phyloP scores from a whole-genome alignment of 2,888 invertebrate species.

The Liposcelis brunnea region DNA sequence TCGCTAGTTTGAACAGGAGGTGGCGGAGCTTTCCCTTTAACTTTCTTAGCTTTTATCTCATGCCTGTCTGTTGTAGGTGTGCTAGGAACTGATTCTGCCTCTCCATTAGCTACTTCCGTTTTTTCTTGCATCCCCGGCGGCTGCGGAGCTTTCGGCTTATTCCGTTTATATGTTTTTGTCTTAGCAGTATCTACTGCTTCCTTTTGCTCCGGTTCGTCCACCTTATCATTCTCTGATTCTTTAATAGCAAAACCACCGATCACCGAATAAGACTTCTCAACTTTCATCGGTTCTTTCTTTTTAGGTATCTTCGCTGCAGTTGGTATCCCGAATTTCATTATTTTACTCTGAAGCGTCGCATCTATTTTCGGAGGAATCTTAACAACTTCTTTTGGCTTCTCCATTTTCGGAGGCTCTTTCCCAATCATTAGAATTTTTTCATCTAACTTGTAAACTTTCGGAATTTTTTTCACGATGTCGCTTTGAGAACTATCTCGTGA shows the following conservation, averaged over 20 bases:
- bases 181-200: not conserved
- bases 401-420: not conserved
- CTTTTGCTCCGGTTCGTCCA: not conserved
- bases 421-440: not conserved
- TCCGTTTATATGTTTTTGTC: not conserved
- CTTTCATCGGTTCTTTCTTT: not conserved
- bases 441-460: slow-evolving; percentile 4
- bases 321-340: slow-evolving; percentile 3
- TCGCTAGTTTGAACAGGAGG: not conserved
- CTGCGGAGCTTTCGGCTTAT: not conserved
- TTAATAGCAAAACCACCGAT: slow-evolving; percentile 5
- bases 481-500: not conserved
- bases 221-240: not conserved
- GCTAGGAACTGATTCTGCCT: not conserved
- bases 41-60: not conserved
- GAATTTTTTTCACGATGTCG: not conserved
- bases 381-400: not conserved
- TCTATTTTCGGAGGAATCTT: slow-evolving; percentile 2
- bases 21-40: slow-evolving; percentile 2
- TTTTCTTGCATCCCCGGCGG: not conserved
- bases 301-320: not conserved
- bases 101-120: too few relatives aligned
- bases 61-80: not conserved
- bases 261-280: not conserved
- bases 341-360: not conserved